Evolutionary conservation across 2,113 vertebrate genomes (phyloP).

Genomic region (Cettia cetti): DNA sequence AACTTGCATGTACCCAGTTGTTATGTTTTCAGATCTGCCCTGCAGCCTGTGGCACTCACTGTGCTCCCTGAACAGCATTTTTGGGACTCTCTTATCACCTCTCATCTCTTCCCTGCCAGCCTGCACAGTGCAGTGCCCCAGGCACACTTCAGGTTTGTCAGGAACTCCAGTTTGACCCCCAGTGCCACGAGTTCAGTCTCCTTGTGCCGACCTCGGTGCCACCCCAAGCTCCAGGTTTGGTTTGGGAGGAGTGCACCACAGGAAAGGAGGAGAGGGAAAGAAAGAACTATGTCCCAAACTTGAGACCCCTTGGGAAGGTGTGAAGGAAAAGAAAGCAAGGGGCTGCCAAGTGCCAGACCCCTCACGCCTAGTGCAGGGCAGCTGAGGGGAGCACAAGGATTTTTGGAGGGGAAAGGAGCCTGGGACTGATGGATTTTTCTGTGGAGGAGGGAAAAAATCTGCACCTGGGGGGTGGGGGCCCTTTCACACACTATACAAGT

Average conservation of each 20-base stretch:
- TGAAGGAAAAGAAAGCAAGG: neutral
- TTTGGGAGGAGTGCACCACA: neutral
- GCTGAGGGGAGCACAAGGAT: neutral
- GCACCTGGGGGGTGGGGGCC: too few relatives aligned
- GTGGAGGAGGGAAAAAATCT: neutral
- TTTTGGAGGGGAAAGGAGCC: neutral
- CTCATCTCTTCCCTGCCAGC: neutral
- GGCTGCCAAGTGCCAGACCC: neutral
- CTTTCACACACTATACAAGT: neutral
- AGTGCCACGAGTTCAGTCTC: neutral
- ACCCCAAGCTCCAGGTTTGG: neutral
- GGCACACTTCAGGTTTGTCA: neutral
- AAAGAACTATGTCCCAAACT: neutral
- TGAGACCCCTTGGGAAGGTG: neutral
- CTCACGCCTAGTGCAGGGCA: rapidly evolving
- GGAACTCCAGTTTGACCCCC: neutral
- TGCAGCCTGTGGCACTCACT: neutral
- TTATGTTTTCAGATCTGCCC: neutral
- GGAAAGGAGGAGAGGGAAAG: neutral
- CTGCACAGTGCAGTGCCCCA: neutral
- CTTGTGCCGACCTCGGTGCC: neutral
- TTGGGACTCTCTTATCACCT: neutral
- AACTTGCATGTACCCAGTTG: rapidly evolving
- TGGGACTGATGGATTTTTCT: neutral
- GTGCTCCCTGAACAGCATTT: neutral